These are phyloP conservation scores for Archocentrus centrarchus DNA, from an alignment of 2,113 vertebrate species.

Conservation along the genomic window DNA sequence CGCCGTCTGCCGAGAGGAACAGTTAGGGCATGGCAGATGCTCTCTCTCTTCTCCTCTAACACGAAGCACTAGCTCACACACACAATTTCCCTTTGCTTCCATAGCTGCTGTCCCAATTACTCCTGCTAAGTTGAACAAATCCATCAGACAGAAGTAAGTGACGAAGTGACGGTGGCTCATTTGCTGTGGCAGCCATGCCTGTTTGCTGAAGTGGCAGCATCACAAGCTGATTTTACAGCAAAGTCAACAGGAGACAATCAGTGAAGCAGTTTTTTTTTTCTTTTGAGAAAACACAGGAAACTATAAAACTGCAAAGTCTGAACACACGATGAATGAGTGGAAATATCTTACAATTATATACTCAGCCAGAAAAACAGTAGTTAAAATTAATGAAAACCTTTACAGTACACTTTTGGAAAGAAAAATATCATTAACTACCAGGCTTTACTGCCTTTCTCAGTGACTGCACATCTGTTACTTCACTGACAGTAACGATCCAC, in stretches of 20 bases:
- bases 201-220: not conserved
- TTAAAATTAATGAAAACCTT: not conserved
- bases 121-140: constrained; percentile 47
- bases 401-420: not conserved
- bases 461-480: constrained; percentile 27
- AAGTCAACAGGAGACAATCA: constrained; percentile 4
- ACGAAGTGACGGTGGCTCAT: constrained; percentile 35
- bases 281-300: not conserved
- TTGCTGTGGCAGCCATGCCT: not conserved
- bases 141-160: constrained; percentile 39
- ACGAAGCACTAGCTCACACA: not conserved
- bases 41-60: constrained; percentile 28
- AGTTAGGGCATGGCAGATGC: constrained; percentile 42
- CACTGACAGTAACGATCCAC: constrained; percentile 24
- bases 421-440: not conserved
- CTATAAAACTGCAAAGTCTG: rapidly evolving
- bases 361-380: not conserved
- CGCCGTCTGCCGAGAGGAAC: constrained; percentile 46
- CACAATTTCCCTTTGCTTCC: constrained; percentile 3
- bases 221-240: constrained; percentile 8
- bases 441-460: not conserved
- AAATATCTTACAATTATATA: not conserved
- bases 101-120: constrained; percentile 25
- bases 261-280: not conserved
- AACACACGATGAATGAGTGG: not conserved